These are phyloP conservation scores for Bradynema listronoti DNA, from an alignment of 1,140 invertebrate genomes.

Conservation along the genomic window DNA sequence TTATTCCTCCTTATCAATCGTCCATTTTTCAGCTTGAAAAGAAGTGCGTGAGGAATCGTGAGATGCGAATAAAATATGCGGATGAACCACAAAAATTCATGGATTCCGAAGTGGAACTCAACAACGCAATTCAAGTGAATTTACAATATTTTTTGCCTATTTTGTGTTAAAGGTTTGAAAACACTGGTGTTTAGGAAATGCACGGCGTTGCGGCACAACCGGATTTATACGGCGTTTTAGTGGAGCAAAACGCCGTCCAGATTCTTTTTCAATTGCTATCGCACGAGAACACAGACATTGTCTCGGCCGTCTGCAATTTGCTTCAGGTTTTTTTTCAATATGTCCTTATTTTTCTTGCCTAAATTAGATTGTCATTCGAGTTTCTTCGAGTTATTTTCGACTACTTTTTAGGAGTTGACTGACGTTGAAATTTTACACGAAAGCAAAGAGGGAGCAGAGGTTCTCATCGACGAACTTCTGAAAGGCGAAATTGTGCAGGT, in stretches of 20 bases:
- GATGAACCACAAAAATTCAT: constrained; percentile 94
- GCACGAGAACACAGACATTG: constrained; percentile 88
- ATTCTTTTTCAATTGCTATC: constrained; percentile 82
- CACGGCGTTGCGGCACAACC: constrained; percentile 88
- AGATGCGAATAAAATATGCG: constrained; percentile 95
- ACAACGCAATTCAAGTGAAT: constrained; percentile 74
- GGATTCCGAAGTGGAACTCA: constrained; percentile 93
- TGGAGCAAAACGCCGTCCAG: constrained; percentile 78
- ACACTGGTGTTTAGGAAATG: constrained; percentile 64
- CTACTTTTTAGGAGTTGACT: constrained; percentile 76
- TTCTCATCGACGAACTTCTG: constrained; percentile 64
- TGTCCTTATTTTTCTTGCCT: neutral
- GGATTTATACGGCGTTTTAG: constrained; percentile 82
- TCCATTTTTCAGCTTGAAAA: constrained; percentile 74
- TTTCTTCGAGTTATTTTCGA: constrained; percentile 58
- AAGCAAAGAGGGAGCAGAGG: constrained; percentile 62
- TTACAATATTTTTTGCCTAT: neutral
- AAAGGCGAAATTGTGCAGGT: constrained; percentile 78
- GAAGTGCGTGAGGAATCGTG: constrained; percentile 83
- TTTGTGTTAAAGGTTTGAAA: neutral
- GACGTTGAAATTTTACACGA: constrained; percentile 91
- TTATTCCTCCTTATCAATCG: neutral
- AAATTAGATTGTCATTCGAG: no score
- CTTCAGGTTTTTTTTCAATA: constrained; percentile 62
- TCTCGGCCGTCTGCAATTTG: constrained; percentile 69